phyloP scores from a whole-genome alignment of 2,888 invertebrate genomes.

The Mellilla xanthometata region DNA sequence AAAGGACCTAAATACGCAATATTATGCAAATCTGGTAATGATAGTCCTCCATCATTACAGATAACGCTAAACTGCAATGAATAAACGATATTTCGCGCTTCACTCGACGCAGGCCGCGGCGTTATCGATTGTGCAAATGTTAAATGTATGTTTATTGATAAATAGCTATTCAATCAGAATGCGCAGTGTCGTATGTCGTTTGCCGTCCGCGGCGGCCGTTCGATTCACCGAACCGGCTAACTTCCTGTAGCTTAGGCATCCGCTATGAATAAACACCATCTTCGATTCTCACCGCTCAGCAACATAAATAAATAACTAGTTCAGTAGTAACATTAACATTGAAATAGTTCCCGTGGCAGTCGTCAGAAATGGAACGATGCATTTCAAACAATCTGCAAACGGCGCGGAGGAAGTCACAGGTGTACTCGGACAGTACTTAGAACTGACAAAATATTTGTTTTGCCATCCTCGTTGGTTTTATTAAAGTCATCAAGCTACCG shows the following conservation, averaged over 20 bases:
- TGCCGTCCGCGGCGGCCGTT: constrained; percentile 46
- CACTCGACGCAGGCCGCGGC: constrained; percentile 16
- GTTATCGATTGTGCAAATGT: constrained; percentile 32
- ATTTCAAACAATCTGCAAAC: constrained; percentile 7
- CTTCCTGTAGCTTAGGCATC: constrained; percentile 68
- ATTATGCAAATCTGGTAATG: constrained; percentile 35
- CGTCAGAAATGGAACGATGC: constrained; percentile 5
- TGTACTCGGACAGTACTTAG: constrained; percentile 46
- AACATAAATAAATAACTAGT: constrained; percentile 35
- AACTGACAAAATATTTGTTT: constrained; percentile 56
- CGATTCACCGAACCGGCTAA: constrained; percentile 66
- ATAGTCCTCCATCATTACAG: constrained; percentile 30
- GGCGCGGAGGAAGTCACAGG: constrained; percentile 34
- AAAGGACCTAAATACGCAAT: constrained; percentile 40
- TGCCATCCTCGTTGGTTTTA: constrained; percentile 59
- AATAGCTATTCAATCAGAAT: constrained; percentile 46
- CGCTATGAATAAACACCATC: constrained; percentile 66
- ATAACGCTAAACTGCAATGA: constrained; percentile 34
- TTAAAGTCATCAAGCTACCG: constrained; percentile 67
- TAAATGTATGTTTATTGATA: constrained; percentile 30
- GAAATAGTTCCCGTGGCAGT: constrained; percentile 12
- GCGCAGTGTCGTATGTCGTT: constrained; percentile 56
- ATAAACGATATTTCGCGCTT: constrained; percentile 17
- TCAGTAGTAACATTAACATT: constrained; percentile 34
- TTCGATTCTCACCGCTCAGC: constrained; percentile 43